These are phyloP conservation scores for Diadegma fenestrale DNA, from an alignment of 2,888 invertebrate species.

Conservation along the genomic window DNA sequence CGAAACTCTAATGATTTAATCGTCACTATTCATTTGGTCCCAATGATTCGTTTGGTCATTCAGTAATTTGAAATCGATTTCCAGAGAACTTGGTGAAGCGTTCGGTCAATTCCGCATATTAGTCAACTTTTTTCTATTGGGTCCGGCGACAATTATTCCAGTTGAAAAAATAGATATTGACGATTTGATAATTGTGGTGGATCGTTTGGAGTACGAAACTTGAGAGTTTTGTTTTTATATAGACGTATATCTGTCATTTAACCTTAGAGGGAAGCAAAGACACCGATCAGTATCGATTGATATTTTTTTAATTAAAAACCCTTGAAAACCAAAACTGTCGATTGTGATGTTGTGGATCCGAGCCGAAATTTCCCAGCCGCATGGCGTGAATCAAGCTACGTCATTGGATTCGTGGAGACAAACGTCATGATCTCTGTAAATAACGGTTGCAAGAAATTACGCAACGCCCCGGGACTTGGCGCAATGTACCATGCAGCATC, in stretches of 20 bases:
- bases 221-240: background rate
- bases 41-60: too few relatives aligned
- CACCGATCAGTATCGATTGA: too few relatives aligned
- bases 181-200: background rate
- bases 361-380: background rate
- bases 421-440: constrained; percentile 9
- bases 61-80: too few relatives aligned
- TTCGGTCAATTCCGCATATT: background rate
- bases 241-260: background rate
- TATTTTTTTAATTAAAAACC: too few relatives aligned
- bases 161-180: background rate
- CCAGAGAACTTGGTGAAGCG: too few relatives aligned
- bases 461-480: constrained; percentile 29
- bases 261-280: too few relatives aligned
- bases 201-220: background rate
- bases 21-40: too few relatives aligned
- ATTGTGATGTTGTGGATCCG: background rate
- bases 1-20: too few relatives aligned
- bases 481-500: background rate
- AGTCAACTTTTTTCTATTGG: background rate
- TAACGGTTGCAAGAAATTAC: constrained; percentile 45
- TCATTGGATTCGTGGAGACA: background rate
- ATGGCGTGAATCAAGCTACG: background rate
- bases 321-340: too few relatives aligned
- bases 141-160: background rate